Conservation (phyloP, 2,888 invertebrate species). For the Micoletzkya japonica region DNA sequence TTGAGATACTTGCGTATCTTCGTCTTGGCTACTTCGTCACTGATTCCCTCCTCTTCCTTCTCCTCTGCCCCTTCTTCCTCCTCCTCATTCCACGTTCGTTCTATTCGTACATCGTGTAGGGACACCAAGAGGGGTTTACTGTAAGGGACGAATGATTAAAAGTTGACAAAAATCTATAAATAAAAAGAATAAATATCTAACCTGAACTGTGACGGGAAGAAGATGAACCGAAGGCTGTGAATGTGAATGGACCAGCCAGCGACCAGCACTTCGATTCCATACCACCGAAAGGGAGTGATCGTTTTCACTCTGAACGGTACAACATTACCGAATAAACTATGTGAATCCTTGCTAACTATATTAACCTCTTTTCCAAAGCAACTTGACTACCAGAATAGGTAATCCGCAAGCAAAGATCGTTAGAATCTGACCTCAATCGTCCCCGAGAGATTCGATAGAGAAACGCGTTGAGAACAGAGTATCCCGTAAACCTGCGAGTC, state of each 20-base stretch:
- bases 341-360: too few species aligned
- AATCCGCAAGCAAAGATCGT: too few species aligned
- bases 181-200: neutral
- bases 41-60: neutral
- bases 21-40: neutral
- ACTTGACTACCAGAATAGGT: too few species aligned
- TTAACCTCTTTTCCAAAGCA: too few species aligned
- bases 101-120: slow-evolving; percentile 63
- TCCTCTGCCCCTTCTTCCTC: neutral
- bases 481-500: too few species aligned
- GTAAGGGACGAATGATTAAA: neutral
- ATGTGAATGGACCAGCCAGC: slow-evolving; percentile 36
- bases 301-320: slow-evolving; percentile 12
- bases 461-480: too few species aligned
- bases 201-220: slow-evolving; percentile 32
- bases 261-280: slow-evolving; percentile 27
- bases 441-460: too few species aligned
- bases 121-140: slow-evolving; percentile 64
- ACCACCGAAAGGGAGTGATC: slow-evolving; percentile 11
- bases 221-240: slow-evolving; percentile 31
- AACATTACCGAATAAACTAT: neutral
- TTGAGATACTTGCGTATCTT: too few species aligned
- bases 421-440: too few species aligned
- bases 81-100: slow-evolving; percentile 31
- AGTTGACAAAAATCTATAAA: neutral